A percentile compares a stretch with the other conserved stretches of the same genome.
Evolutionary conservation across 2,888 invertebrate species (phyloP).

Genomic region (Poecilobothrus nobilitatus): DNA sequence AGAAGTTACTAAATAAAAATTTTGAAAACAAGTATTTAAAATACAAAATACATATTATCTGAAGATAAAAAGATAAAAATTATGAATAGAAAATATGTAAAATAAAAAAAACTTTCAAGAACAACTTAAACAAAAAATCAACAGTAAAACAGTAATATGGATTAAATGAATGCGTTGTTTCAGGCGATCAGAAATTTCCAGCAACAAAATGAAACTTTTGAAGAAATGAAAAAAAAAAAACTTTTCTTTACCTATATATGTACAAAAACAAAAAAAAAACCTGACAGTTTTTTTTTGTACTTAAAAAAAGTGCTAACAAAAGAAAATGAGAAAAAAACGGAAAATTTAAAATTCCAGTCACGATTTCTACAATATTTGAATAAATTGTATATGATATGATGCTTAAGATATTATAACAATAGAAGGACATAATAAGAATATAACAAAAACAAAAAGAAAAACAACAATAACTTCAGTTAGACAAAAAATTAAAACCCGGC

Average conservation of each 20-base stretch:
- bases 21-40: too few species aligned
- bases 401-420: not conserved
- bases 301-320: too few species aligned
- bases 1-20: too few species aligned
- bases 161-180: not conserved
- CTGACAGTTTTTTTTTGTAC: too few species aligned
- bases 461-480: not conserved
- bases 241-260: too few species aligned
- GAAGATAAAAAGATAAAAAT: too few species aligned
- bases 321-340: not conserved
- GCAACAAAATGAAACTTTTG: not conserved
- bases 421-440: not conserved
- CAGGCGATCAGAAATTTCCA: not conserved
- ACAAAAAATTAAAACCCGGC: not conserved
- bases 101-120: too few species aligned
- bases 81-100: too few species aligned
- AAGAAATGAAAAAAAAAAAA: not conserved
- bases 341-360: not conserved
- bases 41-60: too few species aligned
- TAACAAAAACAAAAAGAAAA: not conserved
- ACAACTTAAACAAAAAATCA: too few species aligned
- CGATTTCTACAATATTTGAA: not conserved
- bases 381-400: not conserved
- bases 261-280: too few species aligned
- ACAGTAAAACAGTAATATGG: not conserved